Base-by-base conservation (phyloP, 2,113 vertebrate species). In the Nerophis lumbriciformis region DNA sequence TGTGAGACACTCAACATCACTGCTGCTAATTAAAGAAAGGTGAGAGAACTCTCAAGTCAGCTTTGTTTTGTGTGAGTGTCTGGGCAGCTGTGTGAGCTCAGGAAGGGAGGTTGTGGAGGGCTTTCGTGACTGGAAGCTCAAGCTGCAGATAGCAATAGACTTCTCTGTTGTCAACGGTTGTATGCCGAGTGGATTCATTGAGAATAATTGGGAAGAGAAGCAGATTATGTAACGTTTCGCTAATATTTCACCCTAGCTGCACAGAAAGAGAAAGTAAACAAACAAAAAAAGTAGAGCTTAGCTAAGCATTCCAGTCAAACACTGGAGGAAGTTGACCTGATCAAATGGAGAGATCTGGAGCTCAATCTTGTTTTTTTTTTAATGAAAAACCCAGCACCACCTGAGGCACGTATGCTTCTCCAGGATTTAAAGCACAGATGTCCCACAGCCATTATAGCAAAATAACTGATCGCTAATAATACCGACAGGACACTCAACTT, bases 1-100 rank as follows among this genome's bases (percentile, higher is more conserved):
- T 68, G 64, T 69, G 65, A 78, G 73, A 78, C 69, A 72, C 57
- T 63, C 65, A 53, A 42, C 45, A 60, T 21, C 52, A 39, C 65
- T 48, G 45, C 82, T 68, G 69, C 57, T 63, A 72, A 71, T 57
- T 53, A 75, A 87, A 85, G 83, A 86, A 88, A 83, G 48, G 48
- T 60, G 59, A 16, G 47, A 0, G 12, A 44, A 53, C 65, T 64
- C 49, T 69, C 63, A 39, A 58, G 47, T 51, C 65, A 13, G 19
- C 59, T 14, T 37, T 58, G 53, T 55, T 56, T 12, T 53, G 36
- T 48, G 37, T 16, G 53, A 54, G 50, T 65, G 59, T 58, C 35
- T 63, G 61, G 59, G 53, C 75, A 85, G 75, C 81, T 83, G 73
- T 54, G 61, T 51, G 48, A 57, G 65, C 64, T 80, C 76, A 64